Evolutionary conservation across 2,113 vertebrate genomes (phyloP).

Genomic region (Gallinago jamesoni): DNA sequence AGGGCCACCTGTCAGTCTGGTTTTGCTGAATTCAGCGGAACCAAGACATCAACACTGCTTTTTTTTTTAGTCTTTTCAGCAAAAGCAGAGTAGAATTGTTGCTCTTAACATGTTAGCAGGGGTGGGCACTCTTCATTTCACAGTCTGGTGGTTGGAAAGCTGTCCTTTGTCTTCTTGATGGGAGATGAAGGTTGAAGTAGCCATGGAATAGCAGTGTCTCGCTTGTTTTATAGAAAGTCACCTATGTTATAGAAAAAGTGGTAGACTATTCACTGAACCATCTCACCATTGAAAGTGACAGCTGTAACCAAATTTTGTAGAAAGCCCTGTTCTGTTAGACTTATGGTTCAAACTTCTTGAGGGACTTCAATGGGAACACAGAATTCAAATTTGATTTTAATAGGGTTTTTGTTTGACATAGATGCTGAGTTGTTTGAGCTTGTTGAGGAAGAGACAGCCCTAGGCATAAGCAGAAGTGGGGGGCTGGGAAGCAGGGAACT

Average conservation of each 20-base stretch:
- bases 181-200: background rate
- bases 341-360: background rate
- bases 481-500: background rate
- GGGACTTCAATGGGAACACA: background rate
- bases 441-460: background rate
- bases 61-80: background rate
- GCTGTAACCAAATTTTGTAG: background rate
- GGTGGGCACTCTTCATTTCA: background rate
- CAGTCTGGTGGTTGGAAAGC: background rate
- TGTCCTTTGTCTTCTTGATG: background rate
- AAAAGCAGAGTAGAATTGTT: background rate
- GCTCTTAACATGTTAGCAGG: background rate
- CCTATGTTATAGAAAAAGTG: background rate
- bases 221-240: background rate
- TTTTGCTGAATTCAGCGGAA: too few relatives aligned
- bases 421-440: background rate
- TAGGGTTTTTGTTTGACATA: background rate
- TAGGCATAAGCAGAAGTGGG: background rate
- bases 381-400: background rate
- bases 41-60: background rate
- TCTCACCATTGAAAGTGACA: background rate
- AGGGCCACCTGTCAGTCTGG: too few relatives aligned
- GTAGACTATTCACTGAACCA: background rate
- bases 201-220: background rate
- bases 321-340: background rate